phyloP scores from a whole-genome alignment of 2,797 vertebrate genomes.

The Natrix natrix region DNA sequence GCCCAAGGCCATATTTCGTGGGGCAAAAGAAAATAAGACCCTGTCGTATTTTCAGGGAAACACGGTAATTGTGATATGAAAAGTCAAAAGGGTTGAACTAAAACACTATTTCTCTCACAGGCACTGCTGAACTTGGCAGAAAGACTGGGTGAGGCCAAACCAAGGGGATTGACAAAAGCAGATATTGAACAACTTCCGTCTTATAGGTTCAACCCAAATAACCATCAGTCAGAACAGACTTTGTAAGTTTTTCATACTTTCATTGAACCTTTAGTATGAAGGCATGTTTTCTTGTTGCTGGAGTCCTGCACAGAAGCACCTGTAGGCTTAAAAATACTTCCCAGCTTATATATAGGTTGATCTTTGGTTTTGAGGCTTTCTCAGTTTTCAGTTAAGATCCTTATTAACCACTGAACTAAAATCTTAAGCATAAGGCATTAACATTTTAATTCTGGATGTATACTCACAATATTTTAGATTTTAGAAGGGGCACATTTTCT shows the following conservation, averaged over 20 bases:
- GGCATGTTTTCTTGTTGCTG: not conserved
- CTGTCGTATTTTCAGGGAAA: no score
- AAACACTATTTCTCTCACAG: constrained; percentile 64
- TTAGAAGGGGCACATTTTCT: not conserved
- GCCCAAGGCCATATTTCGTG: no score
- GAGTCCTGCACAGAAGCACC: not conserved
- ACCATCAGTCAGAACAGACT: constrained; percentile 97
- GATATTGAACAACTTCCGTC: constrained; percentile 98
- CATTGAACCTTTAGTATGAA: constrained; percentile 8
- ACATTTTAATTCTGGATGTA: not conserved
- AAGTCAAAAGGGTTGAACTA: not conserved
- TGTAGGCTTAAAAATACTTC: not conserved
- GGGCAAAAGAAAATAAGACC: no score
- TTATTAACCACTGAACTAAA: not conserved
- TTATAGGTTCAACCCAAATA: constrained; percentile 96
- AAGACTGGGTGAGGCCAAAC: constrained; percentile 94
- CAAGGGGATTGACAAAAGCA: constrained; percentile 91
- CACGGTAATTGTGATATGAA: not conserved
- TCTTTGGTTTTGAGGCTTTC: not conserved
- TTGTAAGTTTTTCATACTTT: constrained; percentile 77
- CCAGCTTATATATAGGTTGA: not conserved
- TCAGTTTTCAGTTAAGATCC: not conserved
- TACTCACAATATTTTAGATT: not conserved
- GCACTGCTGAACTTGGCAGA: constrained; percentile 95
- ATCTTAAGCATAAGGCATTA: not conserved